These are phyloP conservation scores for Epiblema foenella DNA, from an alignment of 2,888 invertebrate genomes.

Conservation along the genomic window DNA sequence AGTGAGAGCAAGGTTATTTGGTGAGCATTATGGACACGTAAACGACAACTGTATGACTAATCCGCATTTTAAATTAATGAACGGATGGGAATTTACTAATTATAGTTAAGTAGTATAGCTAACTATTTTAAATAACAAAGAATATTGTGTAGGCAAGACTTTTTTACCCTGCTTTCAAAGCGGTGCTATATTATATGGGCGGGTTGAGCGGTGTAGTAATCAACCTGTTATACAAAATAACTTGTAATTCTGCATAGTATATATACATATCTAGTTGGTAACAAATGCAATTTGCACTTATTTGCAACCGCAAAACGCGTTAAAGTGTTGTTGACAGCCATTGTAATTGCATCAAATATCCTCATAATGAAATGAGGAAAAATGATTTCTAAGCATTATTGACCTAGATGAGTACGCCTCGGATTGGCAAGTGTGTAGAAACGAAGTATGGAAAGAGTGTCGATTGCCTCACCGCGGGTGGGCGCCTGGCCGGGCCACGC, in stretches of 20 bases:
- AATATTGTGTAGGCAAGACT: too few species aligned
- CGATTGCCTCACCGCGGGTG: constrained; percentile 30
- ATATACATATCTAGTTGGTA: background rate
- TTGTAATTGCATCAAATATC: constrained; percentile 3
- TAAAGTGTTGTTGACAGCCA: background rate
- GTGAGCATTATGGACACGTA: constrained; percentile 14
- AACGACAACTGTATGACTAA: background rate
- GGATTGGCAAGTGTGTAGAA: constrained; percentile 39
- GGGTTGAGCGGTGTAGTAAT: background rate
- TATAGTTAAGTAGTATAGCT: too few species aligned
- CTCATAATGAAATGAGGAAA: constrained; percentile 38
- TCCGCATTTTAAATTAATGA: too few species aligned
- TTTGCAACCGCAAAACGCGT: constrained; percentile 4
- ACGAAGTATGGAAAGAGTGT: constrained; percentile 31
- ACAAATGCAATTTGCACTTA: background rate
- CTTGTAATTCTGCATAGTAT: background rate
- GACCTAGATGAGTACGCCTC: constrained; percentile 35
- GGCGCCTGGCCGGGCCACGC: background rate
- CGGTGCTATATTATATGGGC: too few species aligned
- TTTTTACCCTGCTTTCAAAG: too few species aligned
- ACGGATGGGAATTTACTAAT: too few species aligned
- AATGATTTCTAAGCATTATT: constrained; percentile 34
- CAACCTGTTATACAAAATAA: background rate
- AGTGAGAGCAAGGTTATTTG: constrained; percentile 36
- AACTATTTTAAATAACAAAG: too few species aligned